phyloP scores from a whole-genome alignment of 2,888 invertebrate genomes.

The Xylota sylvarum region DNA sequence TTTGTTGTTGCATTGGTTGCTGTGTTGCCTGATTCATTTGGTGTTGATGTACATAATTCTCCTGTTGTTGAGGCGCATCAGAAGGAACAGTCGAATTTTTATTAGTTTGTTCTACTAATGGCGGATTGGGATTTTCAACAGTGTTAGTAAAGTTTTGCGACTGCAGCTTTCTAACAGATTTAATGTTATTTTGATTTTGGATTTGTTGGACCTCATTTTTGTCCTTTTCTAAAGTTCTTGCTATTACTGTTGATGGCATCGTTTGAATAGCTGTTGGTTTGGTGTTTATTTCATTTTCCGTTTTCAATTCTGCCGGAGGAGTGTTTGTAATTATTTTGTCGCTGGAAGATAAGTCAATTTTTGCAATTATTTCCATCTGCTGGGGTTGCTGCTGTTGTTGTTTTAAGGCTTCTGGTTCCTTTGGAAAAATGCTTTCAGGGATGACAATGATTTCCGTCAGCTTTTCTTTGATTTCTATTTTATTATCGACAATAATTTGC shows the following conservation, averaged over 20 bases:
- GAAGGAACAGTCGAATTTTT: not conserved
- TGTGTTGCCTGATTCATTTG: conserved; percentile 6
- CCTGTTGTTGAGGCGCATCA: conserved; percentile 26
- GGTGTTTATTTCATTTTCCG: conserved; percentile 29
- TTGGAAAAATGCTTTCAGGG: conserved; percentile 4
- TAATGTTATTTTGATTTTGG: conserved; percentile 6
- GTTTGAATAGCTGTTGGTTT: not conserved
- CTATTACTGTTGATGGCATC: conserved; percentile 44
- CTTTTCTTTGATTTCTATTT: conserved; percentile 51
- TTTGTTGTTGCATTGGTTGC: conserved; percentile 36
- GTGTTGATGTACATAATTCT: conserved; percentile 17
- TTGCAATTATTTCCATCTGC: conserved; percentile 19
- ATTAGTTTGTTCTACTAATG: conserved; percentile 1
- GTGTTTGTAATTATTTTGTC: conserved; percentile 2
- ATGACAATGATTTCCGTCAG: conserved; percentile 21
- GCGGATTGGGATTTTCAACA: conserved; percentile 3
- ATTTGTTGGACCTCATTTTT: conserved; percentile 19
- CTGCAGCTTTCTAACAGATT: not conserved
- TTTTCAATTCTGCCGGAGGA: conserved; percentile 38
- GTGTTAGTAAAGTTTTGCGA: not conserved
- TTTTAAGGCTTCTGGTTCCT: conserved; percentile 34
- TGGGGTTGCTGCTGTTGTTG: not conserved
- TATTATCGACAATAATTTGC: conserved; percentile 63
- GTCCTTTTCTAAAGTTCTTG: conserved; percentile 41
- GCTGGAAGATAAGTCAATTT: not conserved